Conservation (phyloP, 2,888 invertebrate species). For the Pammene fasciana region DNA sequence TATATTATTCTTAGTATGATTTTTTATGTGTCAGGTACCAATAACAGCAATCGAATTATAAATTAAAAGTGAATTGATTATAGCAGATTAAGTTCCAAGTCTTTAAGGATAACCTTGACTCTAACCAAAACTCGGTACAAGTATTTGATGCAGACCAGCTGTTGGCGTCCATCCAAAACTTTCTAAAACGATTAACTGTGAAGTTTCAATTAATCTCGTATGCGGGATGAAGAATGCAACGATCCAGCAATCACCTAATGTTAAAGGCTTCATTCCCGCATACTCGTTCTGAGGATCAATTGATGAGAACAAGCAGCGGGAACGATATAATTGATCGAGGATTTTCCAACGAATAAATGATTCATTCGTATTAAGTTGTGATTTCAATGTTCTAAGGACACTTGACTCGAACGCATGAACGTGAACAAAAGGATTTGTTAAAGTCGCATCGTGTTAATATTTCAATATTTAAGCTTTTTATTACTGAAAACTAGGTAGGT, state of each 20-base stretch:
- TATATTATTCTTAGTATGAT: constrained; percentile 15
- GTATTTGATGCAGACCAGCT: constrained; percentile 61
- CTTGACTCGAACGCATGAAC: too few species aligned
- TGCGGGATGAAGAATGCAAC: constrained; percentile 43
- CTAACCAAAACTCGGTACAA: constrained; percentile 64
- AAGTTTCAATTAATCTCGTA: constrained; percentile 66
- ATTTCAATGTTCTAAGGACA: background rate
- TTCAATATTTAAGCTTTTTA: too few species aligned
- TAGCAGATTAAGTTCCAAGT: constrained; percentile 27
- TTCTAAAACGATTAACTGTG: constrained; percentile 73
- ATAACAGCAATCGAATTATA: constrained; percentile 17
- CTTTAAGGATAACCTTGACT: constrained; percentile 63
- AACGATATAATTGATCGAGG: background rate
- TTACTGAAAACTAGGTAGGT: too few species aligned
- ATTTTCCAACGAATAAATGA: constrained; percentile 7
- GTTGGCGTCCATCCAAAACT: constrained; percentile 73
- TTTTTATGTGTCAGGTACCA: constrained; percentile 17
- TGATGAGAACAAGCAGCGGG: constrained; percentile 8
- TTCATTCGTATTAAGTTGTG: constrained; percentile 1
- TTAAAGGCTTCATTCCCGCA: constrained; percentile 49
- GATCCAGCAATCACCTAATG: constrained; percentile 36
- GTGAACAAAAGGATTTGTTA: too few species aligned
- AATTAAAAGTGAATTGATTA: constrained; percentile 23
- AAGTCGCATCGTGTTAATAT: too few species aligned
- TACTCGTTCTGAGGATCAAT: constrained; percentile 46